These are phyloP conservation scores for Poecilia gillii DNA, from an alignment of 2,797 vertebrate species.

Conservation along the genomic window DNA sequence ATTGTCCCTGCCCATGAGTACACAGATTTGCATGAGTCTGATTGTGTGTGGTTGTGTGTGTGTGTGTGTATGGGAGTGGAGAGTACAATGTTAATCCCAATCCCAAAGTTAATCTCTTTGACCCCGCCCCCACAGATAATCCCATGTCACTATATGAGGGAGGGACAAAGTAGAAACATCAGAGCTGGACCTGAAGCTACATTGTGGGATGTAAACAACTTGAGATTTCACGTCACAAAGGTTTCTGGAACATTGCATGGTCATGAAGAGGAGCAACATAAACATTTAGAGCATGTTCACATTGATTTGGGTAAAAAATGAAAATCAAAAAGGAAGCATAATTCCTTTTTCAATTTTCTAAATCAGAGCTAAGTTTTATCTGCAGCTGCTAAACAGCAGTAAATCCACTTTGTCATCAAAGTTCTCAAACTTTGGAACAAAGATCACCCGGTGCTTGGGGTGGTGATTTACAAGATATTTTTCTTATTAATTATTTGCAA, in stretches of 20 bases:
- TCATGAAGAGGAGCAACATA: not conserved
- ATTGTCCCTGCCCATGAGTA: constrained; percentile 46
- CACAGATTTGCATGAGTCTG: constrained; percentile 27
- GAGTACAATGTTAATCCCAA: constrained; percentile 75
- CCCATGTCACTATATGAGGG: constrained; percentile 50
- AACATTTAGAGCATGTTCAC: not conserved
- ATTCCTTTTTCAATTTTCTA: not conserved
- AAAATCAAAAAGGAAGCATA: not conserved
- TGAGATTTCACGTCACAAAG: not conserved
- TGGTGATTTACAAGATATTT: not conserved
- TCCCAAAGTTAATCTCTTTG: constrained; percentile 48
- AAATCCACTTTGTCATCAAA: not conserved
- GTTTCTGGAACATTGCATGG: constrained; percentile 18
- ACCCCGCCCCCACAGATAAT: constrained; percentile 71
- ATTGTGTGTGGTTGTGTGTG: constrained; percentile 13
- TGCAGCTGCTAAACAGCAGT: not conserved
- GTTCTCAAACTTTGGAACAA: not conserved
- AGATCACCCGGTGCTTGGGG: not conserved
- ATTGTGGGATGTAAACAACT: not conserved
- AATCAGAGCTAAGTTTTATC: not conserved
- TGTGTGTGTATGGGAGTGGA: constrained; percentile 27
- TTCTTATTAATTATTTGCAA: not conserved
- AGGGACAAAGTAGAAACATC: constrained; percentile 44
- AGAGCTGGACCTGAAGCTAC: constrained; percentile 30
- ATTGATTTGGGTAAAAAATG: not conserved